Base-by-base conservation (phyloP, 2,888 invertebrate species). In the Ophion slaviceki region DNA sequence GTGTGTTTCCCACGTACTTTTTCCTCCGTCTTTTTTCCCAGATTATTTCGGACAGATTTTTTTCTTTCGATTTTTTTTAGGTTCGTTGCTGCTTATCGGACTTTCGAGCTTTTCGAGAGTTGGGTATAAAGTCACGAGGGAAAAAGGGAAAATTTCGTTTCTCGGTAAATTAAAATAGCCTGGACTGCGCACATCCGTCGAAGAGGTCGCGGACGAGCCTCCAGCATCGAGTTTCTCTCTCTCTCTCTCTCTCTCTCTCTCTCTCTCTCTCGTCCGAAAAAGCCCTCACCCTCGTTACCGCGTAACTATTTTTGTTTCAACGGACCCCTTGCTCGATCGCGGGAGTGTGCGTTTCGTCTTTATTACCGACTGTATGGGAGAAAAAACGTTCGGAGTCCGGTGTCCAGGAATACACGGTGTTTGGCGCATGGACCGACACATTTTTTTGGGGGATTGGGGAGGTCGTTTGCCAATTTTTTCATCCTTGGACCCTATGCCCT, bases 131-230 rank as follows among this genome's bases (percentile, higher is more conserved):
- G 61, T 57, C 57, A 67, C 24, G 36, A 68, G 64, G 62, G 11
- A 67, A 66, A 76, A 76, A 71, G 66, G 57, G 68, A 57, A 72
- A 72, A 24, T 47, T 47, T 72, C 4, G 47, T 75, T 67, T 40
- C 64, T 40, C 82, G 67, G 88, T 87, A 89, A 89, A 87, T 89
- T 88, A 90, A 90, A 91, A 91, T 91, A 90, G 89, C 88, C 88
- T 84, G 81, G 80, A 84, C 77, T 64, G 74, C 17, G 53, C 67
- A 81, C 77, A 81, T 84, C 77, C 84, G 77, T 70, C 62, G 62
- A 66, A 81, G 62, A 64, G 67, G 72, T 40, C 24, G 61, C 10
- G 53, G 20, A 64, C 66, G 45, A 74, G 24, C 36, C 61, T 61
- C 59, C 14, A 24, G 62, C 53, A 66, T 36, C 5, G 40, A 45